Evolutionary conservation across 30 jellyfish, hydroid and myxozoan species (phyloP).

Genomic region (Chrysaora quinquecirrha): DNA sequence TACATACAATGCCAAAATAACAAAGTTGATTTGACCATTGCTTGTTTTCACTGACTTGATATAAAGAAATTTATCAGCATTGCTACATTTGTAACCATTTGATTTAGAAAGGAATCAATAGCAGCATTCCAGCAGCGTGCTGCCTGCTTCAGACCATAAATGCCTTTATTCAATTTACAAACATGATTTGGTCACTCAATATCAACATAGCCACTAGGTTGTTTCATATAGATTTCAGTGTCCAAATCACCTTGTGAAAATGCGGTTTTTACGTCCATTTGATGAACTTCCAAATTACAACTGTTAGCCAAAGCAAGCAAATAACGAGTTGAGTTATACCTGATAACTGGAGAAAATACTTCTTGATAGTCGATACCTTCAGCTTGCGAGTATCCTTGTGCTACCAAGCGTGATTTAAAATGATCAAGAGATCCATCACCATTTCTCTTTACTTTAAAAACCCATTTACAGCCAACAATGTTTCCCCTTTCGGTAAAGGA

Average conservation of each 20-base stretch:
- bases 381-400: too few species aligned
- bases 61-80: not conserved
- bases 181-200: not conserved
- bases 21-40: not conserved
- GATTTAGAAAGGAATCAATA: too few species aligned
- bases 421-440: too few species aligned
- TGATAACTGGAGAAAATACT: too few species aligned
- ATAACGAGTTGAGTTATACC: not conserved
- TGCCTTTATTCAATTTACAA: too few species aligned
- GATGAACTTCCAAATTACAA: not conserved
- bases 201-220: not conserved
- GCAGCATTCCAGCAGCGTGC: too few species aligned
- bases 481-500: too few species aligned
- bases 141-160: too few species aligned
- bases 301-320: not conserved
- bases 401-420: too few species aligned
- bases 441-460: too few species aligned
- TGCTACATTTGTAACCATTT: not conserved
- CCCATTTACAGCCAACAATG: too few species aligned
- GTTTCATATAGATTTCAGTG: not conserved
- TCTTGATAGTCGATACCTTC: too few species aligned
- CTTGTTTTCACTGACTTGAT: not conserved
- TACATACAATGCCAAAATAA: slow-evolving; percentile 26
- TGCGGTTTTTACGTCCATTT: not conserved
- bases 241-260: not conserved